Evolutionary conservation across 2,888 invertebrate species (phyloP).

Genomic region (Caenorhabditis angaria): DNA sequence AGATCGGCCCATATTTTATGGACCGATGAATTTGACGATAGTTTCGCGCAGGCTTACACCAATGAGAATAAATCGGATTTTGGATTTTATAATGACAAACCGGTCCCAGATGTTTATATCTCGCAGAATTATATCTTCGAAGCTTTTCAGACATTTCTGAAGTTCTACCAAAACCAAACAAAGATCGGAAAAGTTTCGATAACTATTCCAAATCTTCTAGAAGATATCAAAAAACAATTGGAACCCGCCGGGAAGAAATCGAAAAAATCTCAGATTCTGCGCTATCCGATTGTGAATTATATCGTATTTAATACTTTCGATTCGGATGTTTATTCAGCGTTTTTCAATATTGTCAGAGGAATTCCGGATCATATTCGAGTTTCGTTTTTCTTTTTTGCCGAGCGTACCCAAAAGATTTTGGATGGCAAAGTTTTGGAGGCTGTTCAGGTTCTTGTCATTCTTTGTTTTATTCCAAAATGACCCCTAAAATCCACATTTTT

Average conservation of each 20-base stretch:
- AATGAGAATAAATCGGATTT: conserved; percentile 24
- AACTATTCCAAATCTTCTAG: conserved; percentile 2
- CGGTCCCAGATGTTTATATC: neutral
- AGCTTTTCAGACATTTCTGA: conserved; percentile 23
- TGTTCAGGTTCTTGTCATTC: conserved; percentile 6
- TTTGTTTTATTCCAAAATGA: neutral
- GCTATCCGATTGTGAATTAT: conserved; percentile 15
- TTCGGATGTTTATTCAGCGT: conserved; percentile 14
- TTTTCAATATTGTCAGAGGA: conserved; percentile 17
- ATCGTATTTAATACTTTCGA: conserved; percentile 37
- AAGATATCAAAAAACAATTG: neutral
- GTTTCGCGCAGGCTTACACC: conserved; percentile 26
- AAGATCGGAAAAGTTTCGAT: conserved; percentile 21
- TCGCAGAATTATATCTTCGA: neutral
- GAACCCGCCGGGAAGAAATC: conserved; percentile 25
- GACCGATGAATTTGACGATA: conserved; percentile 35
- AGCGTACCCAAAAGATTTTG: conserved; percentile 32
- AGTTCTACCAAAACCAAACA: conserved; percentile 28
- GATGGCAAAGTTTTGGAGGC: conserved; percentile 22
- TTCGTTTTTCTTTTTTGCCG: conserved; percentile 28
- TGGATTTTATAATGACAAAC: conserved; percentile 16
- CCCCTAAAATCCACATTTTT: neutral
- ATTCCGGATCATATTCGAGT: conserved; percentile 24
- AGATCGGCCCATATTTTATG: conserved; percentile 31
- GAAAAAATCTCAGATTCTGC: conserved; percentile 13